Evolutionary conservation across 2,888 invertebrate genomes (phyloP).

Genomic region (Zhengitettix transpicula): DNA sequence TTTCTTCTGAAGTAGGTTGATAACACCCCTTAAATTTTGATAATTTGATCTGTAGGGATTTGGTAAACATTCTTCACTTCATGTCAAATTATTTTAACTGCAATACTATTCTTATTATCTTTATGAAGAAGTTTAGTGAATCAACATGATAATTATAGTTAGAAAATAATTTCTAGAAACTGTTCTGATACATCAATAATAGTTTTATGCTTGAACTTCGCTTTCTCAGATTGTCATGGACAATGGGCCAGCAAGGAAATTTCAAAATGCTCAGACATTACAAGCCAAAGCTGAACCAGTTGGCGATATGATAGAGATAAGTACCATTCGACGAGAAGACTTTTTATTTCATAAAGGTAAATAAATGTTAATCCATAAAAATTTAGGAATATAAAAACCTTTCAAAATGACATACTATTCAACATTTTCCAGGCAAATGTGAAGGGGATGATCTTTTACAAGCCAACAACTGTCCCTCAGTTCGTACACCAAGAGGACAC

Average conservation of each 20-base stretch:
- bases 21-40: too few species aligned
- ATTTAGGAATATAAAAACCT: too few species aligned
- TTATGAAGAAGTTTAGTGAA: too few species aligned
- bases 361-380: too few species aligned
- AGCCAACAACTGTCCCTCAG: conserved; percentile 49
- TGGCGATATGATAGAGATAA: conserved; percentile 72
- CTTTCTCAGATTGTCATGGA: conserved; percentile 40
- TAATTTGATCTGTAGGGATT: too few species aligned
- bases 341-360: conserved; percentile 42
- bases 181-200: too few species aligned
- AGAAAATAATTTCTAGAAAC: too few species aligned
- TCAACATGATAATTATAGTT: too few species aligned
- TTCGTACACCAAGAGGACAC: conserved; percentile 60
- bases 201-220: background rate
- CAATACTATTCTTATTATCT: too few species aligned
- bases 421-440: conserved; percentile 30
- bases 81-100: too few species aligned
- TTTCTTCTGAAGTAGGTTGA: too few species aligned
- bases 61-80: too few species aligned
- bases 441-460: conserved; percentile 77
- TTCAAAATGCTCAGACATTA: conserved; percentile 37
- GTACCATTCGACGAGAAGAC: conserved; percentile 57
- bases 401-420: background rate
- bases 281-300: conserved; percentile 50
- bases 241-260: conserved; percentile 50